These are phyloP conservation scores for Neotoxoptera formosana DNA, from an alignment of 1,140 invertebrate genomes.

Conservation along the genomic window DNA sequence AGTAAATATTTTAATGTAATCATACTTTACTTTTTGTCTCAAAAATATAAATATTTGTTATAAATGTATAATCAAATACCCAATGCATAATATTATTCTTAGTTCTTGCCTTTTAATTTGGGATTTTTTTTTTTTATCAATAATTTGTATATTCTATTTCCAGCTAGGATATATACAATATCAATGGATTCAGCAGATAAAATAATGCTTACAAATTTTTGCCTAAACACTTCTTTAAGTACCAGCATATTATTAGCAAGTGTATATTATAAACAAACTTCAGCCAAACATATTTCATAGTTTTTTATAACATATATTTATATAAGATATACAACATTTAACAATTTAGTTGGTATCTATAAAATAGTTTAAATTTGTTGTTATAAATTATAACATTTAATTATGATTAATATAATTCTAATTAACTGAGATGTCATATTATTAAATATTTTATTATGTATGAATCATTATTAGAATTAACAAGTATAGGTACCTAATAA, in stretches of 20 bases:
- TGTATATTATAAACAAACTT: slow-evolving; percentile 45
- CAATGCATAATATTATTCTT: neutral
- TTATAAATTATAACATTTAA: neutral
- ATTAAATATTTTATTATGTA: neutral
- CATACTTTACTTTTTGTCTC: no score
- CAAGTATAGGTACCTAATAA: neutral
- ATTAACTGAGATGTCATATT: neutral
- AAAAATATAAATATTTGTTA: neutral
- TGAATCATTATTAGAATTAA: neutral
- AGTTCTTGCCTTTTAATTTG: neutral
- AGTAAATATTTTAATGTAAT: neutral
- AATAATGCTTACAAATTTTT: slow-evolving; percentile 71
- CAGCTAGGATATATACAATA: slow-evolving; percentile 74
- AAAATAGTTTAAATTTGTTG: neutral
- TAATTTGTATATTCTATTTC: slow-evolving; percentile 62
- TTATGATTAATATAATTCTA: neutral
- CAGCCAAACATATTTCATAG: neutral
- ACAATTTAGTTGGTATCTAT: neutral
- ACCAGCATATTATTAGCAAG: slow-evolving; percentile 60
- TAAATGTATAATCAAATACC: neutral
- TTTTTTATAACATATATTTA: neutral
- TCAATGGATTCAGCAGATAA: slow-evolving; percentile 72
- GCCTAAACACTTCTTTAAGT: slow-evolving; percentile 71
- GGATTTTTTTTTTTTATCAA: neutral
- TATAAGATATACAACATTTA: neutral